A percentile compares a stretch with the other conserved stretches of the same genome.
Conservation (phyloP, 92 coral and sea anemone species). For the Siderastrea radians region DNA sequence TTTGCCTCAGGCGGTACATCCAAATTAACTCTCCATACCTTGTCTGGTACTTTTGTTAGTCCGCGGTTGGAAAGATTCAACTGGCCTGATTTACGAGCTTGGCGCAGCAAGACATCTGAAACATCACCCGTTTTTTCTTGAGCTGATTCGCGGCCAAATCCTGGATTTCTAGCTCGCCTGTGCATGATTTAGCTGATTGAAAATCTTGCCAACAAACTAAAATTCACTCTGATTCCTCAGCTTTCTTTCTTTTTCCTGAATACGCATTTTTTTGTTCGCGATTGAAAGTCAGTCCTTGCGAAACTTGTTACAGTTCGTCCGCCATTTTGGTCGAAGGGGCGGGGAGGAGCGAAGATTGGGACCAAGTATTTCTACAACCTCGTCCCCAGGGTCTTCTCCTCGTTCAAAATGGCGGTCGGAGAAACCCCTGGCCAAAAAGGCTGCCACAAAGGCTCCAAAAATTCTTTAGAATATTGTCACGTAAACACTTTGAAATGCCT, state of each 20-base stretch:
- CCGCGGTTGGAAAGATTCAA: conserved; percentile 91
- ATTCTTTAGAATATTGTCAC: no score
- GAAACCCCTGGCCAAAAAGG: no score
- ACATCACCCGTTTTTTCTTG: conserved; percentile 56
- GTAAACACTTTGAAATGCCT: no score
- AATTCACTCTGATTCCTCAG: not conserved
- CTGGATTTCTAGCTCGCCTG: conserved; percentile 67
- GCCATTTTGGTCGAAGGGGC: not conserved
- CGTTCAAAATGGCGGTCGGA: no score
- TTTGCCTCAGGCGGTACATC: conserved; percentile 92
- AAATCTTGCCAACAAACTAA: not conserved
- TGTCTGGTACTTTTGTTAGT: conserved; percentile 80
- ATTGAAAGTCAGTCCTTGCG: not conserved
- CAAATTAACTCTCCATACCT: conserved; percentile 92
- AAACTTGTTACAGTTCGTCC: not conserved
- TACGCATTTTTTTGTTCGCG: not conserved
- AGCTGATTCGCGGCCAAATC: conserved; percentile 58
- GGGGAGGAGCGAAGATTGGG: not conserved
- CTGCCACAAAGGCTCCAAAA: no score
- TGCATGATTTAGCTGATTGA: conserved; percentile 35
- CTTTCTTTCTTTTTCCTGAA: not conserved
- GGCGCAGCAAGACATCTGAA: conserved; percentile 88
- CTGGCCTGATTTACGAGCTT: conserved; percentile 96
- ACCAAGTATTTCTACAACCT: not conserved
- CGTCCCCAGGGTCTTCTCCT: no score